Evolutionary conservation across 2,113 vertebrate genomes (phyloP), one percentile per base, ranked within the genome.

Genomic region (Zapus hudsonius): DNA sequence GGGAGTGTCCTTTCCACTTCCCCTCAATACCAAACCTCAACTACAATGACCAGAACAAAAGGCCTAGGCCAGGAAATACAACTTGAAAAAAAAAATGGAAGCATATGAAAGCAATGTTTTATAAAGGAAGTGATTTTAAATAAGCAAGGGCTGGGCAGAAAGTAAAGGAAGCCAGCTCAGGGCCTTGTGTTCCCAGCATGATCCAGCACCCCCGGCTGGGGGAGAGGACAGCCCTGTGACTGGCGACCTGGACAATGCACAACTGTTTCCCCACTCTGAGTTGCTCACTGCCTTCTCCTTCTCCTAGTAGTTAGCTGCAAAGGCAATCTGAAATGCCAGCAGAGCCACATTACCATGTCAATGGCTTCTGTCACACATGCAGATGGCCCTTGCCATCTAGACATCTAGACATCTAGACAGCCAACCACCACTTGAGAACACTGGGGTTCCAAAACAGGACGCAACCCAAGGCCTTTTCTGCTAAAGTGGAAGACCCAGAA

Each of bases 111-210:
- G 70, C 47, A 82, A 36, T n/a, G 29, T 63, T 74, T 74, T 36
- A 66, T 79, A 79, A 87, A 92, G 69, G 88, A 82, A 93, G 81
- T 23, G 55, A 93, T 75, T 89, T 93, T 52, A 92, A 88, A n/a
- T 63, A 66, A 93, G 72, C 52, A 78, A 81, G 13, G 52, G 12
- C 42, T 87, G 15, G 22, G 20, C 42, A 7, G 42, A 25, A 27
- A 85, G 69, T 57, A 69, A 85, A 87, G 19, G 13, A 67, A 61
- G 47, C 9, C 33, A 64, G 27, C 78, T 67, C 29, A 12, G 27
- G 31, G 61, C 25, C 38, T 44, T 40, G 7, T 59, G 23, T 52
- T 69, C 81, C 75, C 0, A 29, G 40, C 3, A 10, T 2, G 23
- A 31, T 7, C 66, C 61, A 31, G 42, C 44, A 29, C 55, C 70